phyloP scores from a whole-genome alignment of 2,797 vertebrate genomes.

The Cyprinodon diabolis region DNA sequence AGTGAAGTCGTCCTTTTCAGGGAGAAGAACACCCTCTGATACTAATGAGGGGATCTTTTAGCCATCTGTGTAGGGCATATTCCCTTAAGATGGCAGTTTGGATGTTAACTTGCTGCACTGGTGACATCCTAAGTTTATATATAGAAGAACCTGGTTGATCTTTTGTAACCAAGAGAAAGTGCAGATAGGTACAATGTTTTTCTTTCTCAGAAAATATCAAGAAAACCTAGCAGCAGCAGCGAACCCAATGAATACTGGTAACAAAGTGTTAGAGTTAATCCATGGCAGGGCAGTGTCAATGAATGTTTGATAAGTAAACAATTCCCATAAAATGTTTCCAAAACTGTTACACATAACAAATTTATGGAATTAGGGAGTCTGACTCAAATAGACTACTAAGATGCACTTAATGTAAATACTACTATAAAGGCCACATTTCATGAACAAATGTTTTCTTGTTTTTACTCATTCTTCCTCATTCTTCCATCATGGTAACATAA shows the following conservation, averaged over 20 bases:
- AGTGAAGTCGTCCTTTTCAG: slow-evolving; percentile 67
- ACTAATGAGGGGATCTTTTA: slow-evolving; percentile 75
- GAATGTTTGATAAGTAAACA: not conserved
- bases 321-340: not conserved
- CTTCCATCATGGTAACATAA: too few species aligned
- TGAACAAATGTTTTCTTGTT: too few species aligned
- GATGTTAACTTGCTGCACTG: slow-evolving; percentile 44
- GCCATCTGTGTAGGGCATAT: slow-evolving; percentile 62
- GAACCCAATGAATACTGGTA: not conserved
- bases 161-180: slow-evolving; percentile 25
- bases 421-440: too few species aligned
- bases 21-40: slow-evolving; percentile 64
- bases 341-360: slow-evolving; percentile 10
- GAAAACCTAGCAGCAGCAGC: slow-evolving; percentile 1
- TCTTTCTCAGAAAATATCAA: slow-evolving; percentile 37
- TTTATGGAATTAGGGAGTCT: not conserved
- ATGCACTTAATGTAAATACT: too few species aligned
- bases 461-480: too few species aligned
- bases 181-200: slow-evolving; percentile 25
- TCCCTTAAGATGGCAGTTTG: slow-evolving; percentile 58
- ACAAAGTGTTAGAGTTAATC: not conserved
- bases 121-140: slow-evolving; percentile 52
- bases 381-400: too few species aligned
- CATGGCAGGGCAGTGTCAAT: not conserved
- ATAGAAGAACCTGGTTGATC: slow-evolving; percentile 64